Percentiles rank a stretch among this genome's conserved stretches.
These are phyloP conservation scores for Oreochromis mossambicus DNA, from an alignment of 2,797 vertebrate species.

Conservation along the genomic window DNA sequence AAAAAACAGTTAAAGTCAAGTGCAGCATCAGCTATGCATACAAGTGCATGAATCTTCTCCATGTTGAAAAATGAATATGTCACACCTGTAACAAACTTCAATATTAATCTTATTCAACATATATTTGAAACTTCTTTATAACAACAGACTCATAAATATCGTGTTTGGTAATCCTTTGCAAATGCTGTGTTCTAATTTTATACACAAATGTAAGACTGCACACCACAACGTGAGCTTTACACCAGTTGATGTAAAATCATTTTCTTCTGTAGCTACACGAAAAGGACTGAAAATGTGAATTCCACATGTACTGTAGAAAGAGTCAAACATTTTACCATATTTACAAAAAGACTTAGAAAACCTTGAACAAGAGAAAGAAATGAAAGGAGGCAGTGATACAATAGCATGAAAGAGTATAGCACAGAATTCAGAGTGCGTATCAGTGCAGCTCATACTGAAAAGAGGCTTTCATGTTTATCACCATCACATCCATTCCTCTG, in stretches of 20 bases:
- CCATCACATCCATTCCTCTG: background rate
- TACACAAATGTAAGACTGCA: background rate
- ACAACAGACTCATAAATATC: background rate
- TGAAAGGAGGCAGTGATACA: background rate
- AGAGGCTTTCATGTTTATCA: background rate
- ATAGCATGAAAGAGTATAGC: background rate
- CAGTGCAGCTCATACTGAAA: background rate
- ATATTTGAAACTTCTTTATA: background rate
- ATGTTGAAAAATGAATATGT: background rate
- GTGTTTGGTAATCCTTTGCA: background rate
- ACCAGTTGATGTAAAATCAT: background rate
- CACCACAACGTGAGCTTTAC: background rate
- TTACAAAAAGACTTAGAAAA: background rate
- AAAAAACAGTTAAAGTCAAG: background rate
- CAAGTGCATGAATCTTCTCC: background rate
- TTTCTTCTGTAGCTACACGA: background rate
- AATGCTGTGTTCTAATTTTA: background rate
- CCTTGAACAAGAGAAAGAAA: background rate
- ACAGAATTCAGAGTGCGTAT: background rate
- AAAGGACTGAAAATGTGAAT: background rate
- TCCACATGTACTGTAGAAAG: background rate
- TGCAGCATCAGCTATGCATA: background rate
- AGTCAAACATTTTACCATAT: background rate
- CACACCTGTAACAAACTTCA: background rate
- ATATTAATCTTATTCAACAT: background rate